phyloP scores from a whole-genome alignment of 2,888 invertebrate genomes.

The Drosophila tanythrix region DNA sequence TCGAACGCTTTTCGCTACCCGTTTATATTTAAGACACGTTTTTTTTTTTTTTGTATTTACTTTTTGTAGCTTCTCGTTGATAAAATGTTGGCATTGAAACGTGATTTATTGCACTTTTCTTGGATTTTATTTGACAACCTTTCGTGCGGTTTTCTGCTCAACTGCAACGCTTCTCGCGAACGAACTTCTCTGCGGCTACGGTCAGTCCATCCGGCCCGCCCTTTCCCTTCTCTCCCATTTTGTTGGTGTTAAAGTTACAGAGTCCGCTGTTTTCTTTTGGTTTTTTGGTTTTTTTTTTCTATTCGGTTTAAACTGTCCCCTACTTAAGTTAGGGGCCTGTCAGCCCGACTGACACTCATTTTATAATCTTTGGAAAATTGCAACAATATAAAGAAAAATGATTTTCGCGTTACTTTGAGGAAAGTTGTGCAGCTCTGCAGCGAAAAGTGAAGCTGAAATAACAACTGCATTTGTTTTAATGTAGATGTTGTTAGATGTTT shows the following conservation, averaged over 20 bases:
- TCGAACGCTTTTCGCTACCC: background rate
- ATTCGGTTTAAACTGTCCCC: slow-evolving; percentile 2
- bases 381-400: slow-evolving; percentile 31
- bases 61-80: slow-evolving; percentile 45
- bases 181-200: slow-evolving; percentile 17
- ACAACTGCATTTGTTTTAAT: background rate
- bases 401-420: slow-evolving; percentile 1
- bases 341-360: slow-evolving; percentile 32
- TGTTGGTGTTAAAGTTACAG: slow-evolving; percentile 17
- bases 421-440: slow-evolving; percentile 3
- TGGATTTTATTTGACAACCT: slow-evolving; percentile 77
- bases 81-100: slow-evolving; percentile 64
- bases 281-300: background rate
- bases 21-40: background rate
- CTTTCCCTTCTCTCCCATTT: slow-evolving; percentile 3
- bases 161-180: slow-evolving; percentile 15
- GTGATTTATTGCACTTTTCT: slow-evolving; percentile 79
- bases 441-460: background rate
- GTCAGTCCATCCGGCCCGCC: background rate
- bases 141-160: slow-evolving; percentile 53
- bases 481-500: background rate
- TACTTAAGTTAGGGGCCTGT: slow-evolving; percentile 37
- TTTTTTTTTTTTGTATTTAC: slow-evolving; percentile 3
- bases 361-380: slow-evolving; percentile 26
- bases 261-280: background rate